Base-by-base conservation (phyloP, 2,888 invertebrate species). In the Corbicula japonica region DNA sequence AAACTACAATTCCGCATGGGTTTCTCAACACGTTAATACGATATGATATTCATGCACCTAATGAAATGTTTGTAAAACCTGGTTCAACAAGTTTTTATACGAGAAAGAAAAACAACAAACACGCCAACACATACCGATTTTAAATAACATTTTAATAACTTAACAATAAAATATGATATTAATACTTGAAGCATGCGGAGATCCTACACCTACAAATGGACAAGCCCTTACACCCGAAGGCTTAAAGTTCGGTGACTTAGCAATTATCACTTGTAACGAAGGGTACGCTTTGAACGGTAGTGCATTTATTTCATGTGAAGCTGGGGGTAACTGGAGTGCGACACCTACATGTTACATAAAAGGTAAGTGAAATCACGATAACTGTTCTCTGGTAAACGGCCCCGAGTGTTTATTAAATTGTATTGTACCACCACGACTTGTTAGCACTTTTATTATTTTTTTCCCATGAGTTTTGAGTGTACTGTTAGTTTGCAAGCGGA, bases 311-410 rank as follows among this genome's bases (percentile, higher is more conserved):
- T 30, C 41, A 12, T 79, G 79, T 32, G 44, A 32, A 26, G 60
- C 65, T 18, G 54, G 38, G n/a, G 34, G 54, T 6, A 28, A 26
- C 18, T 79, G 79, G 79, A 61, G 65, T 46, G 41, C 30, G 6
- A 10, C 54, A 12, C 52, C 75, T 26, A 30, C 50, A 6, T 79
- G 79, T 21, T 46, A 48, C 6, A 35, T 32, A 26, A 52, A 30
- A 48, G 63, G 63, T 63, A 63, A 23, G 1, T 3, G 1, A 8
- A 32, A 18, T 32, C 23, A 12, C 32, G 46, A 46, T 46, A 30
- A 32, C 44, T n/a, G n/a, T n/a, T n/a, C n/a, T n/a, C n/a, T n/a
- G n/a, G n/a, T n/a, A n/a, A n/a, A n/a, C n/a, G n/a, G n/a, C n/a
- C n/a, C n/a, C n/a, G n/a, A n/a, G n/a, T n/a, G n/a, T n/a, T n/a